Conservation (phyloP, 2,797 vertebrate genomes). For the Onychomys leucogaster region DNA sequence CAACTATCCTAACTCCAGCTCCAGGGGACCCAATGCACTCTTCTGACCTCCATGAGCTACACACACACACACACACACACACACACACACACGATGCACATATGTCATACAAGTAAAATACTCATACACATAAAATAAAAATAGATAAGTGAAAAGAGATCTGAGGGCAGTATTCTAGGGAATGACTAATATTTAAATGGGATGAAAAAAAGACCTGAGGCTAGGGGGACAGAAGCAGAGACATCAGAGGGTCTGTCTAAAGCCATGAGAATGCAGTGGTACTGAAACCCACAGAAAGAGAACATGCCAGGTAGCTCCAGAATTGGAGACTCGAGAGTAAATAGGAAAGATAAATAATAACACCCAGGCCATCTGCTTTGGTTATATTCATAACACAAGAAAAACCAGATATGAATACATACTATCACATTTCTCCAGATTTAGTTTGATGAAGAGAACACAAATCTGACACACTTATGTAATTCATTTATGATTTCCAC, state of each 20-base stretch:
- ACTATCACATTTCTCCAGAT: conserved; percentile 42
- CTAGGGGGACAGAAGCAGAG: background rate
- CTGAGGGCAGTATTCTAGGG: background rate
- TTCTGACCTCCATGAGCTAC: background rate
- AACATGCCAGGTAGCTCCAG: background rate
- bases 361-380: background rate
- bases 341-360: background rate
- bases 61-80: background rate
- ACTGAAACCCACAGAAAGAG: fast-evolving
- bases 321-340: background rate
- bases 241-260: background rate
- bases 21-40: background rate
- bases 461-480: conserved; percentile 8
- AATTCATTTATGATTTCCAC: conserved; percentile 39
- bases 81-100: background rate
- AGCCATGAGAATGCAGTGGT: background rate
- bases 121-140: background rate
- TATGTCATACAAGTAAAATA: background rate
- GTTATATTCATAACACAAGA: background rate
- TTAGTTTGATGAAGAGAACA: conserved; percentile 1
- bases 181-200: background rate
- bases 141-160: background rate
- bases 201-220: background rate
- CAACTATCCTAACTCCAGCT: background rate
- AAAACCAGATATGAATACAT: conserved; percentile 25